Evolutionary conservation across 2,888 invertebrate species (phyloP).

Genomic region (Lamellibrachia satsuma): DNA sequence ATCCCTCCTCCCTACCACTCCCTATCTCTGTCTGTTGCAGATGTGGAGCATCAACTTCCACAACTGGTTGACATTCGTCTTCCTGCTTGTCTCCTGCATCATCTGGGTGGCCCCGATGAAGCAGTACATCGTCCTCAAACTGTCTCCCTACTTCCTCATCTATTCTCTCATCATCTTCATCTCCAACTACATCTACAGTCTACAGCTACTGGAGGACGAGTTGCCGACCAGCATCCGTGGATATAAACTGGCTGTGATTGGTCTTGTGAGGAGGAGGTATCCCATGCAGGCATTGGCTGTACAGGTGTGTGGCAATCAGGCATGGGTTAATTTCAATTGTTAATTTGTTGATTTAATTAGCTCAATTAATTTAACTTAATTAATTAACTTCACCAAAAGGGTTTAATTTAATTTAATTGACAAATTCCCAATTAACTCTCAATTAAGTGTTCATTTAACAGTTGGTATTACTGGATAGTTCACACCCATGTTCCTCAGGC

Average conservation of each 20-base stretch:
- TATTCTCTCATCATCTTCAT: background rate
- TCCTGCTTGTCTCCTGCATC: background rate
- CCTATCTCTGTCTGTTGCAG: background rate
- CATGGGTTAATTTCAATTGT: background rate
- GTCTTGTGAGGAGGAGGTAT: background rate
- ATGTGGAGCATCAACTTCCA: background rate
- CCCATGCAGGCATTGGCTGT: conserved; percentile 2
- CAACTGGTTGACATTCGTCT: background rate
- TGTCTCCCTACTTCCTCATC: conserved; percentile 6
- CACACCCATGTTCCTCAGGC: too few relatives aligned
- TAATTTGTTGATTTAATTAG: too few relatives aligned
- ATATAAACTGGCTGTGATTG: background rate
- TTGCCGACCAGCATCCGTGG: background rate
- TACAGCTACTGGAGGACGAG: background rate
- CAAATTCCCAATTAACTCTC: too few relatives aligned
- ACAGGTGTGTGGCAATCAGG: background rate
- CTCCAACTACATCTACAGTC: background rate
- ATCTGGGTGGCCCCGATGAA: background rate
- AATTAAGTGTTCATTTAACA: too few relatives aligned
- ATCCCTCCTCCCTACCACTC: background rate
- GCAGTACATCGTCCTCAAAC: background rate
- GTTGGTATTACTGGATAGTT: too few relatives aligned
- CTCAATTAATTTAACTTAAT: too few relatives aligned
- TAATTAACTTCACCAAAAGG: too few relatives aligned
- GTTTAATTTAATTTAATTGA: too few relatives aligned